These are phyloP conservation scores for Taenaris catops DNA, from an alignment of 2,888 invertebrate species.

Conservation along the genomic window DNA sequence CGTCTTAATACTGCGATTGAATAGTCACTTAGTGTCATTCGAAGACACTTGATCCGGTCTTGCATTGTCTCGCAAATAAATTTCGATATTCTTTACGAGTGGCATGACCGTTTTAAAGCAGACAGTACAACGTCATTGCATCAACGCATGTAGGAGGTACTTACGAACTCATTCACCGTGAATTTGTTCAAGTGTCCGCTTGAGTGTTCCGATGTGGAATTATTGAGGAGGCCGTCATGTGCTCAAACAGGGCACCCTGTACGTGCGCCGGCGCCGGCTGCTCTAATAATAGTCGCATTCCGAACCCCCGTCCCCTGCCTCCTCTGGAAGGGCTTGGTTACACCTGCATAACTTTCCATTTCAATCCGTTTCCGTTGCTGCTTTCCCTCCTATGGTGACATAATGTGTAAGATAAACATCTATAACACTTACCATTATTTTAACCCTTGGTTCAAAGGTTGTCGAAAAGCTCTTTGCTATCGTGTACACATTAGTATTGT, in stretches of 20 bases:
- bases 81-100: neutral
- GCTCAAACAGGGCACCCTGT: constrained; percentile 38
- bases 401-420: constrained; percentile 29
- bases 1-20: too few relatives aligned
- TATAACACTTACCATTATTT: constrained; percentile 29
- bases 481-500: constrained; percentile 17
- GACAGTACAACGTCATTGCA: constrained; percentile 4
- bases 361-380: constrained; percentile 46
- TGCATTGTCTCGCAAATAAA: neutral
- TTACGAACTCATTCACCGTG: constrained; percentile 13
- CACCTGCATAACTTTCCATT: constrained; percentile 72
- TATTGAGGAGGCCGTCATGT: constrained; percentile 27
- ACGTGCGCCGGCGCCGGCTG: constrained; percentile 60
- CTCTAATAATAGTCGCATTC: constrained; percentile 75
- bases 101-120: constrained; percentile 1
- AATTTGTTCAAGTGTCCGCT: constrained; percentile 17
- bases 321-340: constrained; percentile 43
- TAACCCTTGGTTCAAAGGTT: constrained; percentile 26
- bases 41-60: too few relatives aligned
- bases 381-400: constrained; percentile 39
- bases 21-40: too few relatives aligned
- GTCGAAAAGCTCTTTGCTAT: constrained; percentile 19
- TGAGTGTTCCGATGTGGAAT: constrained; percentile 23
- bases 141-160: constrained; percentile 8
- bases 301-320: constrained; percentile 37